These are phyloP conservation scores for Austrofundulus limnaeus DNA, from an alignment of 2,113 vertebrate species.

Conservation along the genomic window DNA sequence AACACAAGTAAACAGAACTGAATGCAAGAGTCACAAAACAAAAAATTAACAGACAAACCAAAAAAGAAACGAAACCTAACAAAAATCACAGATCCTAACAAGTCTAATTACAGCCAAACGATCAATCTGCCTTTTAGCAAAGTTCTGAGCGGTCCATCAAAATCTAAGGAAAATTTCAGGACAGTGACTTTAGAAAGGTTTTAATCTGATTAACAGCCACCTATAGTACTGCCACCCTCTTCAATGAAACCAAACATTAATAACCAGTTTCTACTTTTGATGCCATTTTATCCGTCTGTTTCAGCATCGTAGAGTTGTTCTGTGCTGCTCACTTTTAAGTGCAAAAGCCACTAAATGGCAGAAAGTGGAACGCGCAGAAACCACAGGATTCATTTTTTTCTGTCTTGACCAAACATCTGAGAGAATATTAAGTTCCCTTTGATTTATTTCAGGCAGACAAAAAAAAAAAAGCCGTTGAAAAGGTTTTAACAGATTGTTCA, in stretches of 20 bases:
- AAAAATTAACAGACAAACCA: too few species aligned
- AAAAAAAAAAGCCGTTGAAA: conserved; percentile 38
- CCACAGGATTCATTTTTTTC: conserved; percentile 16
- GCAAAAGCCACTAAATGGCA: conserved; percentile 29
- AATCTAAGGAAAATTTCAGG: neutral
- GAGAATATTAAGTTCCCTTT: conserved; percentile 37
- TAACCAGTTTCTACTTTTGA: too few species aligned
- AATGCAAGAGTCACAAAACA: too few species aligned
- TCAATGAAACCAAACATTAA: neutral
- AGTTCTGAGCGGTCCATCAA: neutral
- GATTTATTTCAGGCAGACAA: conserved; percentile 45
- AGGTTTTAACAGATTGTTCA: conserved; percentile 55
- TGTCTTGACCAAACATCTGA: conserved; percentile 35
- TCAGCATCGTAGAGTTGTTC: conserved; percentile 7
- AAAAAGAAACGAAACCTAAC: too few species aligned
- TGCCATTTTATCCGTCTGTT: neutral
- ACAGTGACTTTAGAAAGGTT: conserved; percentile 1
- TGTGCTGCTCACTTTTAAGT: conserved; percentile 21
- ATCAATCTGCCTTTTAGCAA: too few species aligned
- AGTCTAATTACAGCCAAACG: too few species aligned
- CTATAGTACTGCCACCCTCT: neutral
- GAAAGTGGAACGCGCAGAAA: conserved; percentile 19
- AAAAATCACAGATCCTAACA: too few species aligned
- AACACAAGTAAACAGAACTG: too few species aligned
- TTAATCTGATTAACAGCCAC: neutral